Evolutionary conservation across 2,113 vertebrate genomes (phyloP).

Genomic region (Junco hyemalis): DNA sequence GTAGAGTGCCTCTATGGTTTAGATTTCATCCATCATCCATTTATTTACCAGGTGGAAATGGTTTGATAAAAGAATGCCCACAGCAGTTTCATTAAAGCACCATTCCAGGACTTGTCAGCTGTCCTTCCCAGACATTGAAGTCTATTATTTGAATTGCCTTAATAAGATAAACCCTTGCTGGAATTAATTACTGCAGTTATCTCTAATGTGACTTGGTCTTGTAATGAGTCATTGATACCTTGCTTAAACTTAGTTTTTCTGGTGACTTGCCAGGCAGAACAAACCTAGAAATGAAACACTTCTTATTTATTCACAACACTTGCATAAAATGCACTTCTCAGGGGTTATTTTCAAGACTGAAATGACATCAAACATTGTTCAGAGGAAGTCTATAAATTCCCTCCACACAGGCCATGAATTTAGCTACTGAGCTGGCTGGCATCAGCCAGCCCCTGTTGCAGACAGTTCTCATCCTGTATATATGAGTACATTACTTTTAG

Average conservation of each 20-base stretch:
- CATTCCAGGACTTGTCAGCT: neutral
- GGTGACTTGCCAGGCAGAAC: neutral
- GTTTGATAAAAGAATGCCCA: neutral
- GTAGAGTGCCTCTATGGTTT: neutral
- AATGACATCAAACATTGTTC: neutral
- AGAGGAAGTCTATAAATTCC: conserved; percentile 1
- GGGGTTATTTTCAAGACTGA: neutral
- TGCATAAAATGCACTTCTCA: neutral
- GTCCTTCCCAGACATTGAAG: neutral
- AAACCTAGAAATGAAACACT: neutral
- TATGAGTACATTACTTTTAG: neutral
- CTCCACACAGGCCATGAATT: neutral
- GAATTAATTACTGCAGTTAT: neutral
- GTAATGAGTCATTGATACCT: neutral
- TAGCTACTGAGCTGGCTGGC: neutral
- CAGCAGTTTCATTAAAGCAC: neutral
- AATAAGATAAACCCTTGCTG: neutral
- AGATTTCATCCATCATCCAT: neutral
- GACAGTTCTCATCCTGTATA: neutral
- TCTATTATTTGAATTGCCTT: neutral
- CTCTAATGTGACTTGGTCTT: neutral
- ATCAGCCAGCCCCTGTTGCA: neutral
- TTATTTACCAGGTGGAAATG: neutral
- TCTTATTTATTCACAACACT: neutral
- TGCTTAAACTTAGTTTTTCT: neutral